Evolutionary conservation across 2,888 invertebrate species (phyloP), one percentile per base, ranked within the genome.

Genomic region (Thysanoteuthis rhombus): DNA sequence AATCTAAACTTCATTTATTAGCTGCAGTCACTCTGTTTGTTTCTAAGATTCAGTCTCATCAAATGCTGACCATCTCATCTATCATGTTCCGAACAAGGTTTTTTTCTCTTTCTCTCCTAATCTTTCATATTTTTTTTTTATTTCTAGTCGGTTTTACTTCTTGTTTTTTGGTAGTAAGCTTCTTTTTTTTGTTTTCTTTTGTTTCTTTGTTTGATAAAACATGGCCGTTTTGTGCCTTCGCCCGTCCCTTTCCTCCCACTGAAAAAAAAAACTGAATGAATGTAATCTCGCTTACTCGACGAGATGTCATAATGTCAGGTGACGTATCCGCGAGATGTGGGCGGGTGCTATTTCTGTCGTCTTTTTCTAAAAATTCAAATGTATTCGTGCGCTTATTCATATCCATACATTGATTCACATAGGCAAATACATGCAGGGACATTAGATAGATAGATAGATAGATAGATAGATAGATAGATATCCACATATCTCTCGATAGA

Each of bases 291-390:
- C 75, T 75, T n/a, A n/a, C n/a, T 75, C 75, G 75, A n/a, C 75
- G 75, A 75, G 75, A 75, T 75, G 75, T 75, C 75, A 75, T 75
- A 75, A 10, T 75, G 75, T 75, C 75, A 75, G 75, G 75, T 75
- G 75, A n/a, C 75, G 75, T 75, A 32, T 75, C 32, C 75, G 32
- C 75, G 75, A 75, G 32, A 75, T 75, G 75, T 75, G 75, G 93
- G 42, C 94, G 94, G 28, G 95, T 94, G 32, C 42, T 94, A 38
- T 95, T 90, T 47, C 94, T 94, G 52, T 95, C 94, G 93, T 93
- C 94, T 16, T 94, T 93, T 1, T 75, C 58, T 8, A 94, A 95
- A 36, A 95, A 93, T 40, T 94, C 94, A 36, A 75, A 75, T 75
- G n/a, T 75, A 75, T 75, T 75, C 19, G n/a, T n/a, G 75, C 2